A percentile compares a stretch with the other conserved stretches of the same genome.
These are phyloP conservation scores for Ophion costatus DNA, from an alignment of 2,888 invertebrate species.

Conservation along the genomic window DNA sequence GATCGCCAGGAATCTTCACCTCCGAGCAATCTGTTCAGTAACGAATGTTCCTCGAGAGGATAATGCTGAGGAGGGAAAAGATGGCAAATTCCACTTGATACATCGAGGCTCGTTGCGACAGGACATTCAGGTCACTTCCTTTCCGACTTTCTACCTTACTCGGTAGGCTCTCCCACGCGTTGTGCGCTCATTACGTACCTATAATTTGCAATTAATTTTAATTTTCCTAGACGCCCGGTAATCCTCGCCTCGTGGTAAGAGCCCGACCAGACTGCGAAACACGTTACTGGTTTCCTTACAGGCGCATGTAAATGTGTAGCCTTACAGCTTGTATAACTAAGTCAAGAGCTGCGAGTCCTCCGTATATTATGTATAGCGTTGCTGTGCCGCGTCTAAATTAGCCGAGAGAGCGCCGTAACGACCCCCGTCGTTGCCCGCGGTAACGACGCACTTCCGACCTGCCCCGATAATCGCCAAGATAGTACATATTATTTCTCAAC, in stretches of 20 bases:
- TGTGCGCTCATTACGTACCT: constrained; percentile 67
- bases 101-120: constrained; percentile 16
- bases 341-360: constrained; percentile 16
- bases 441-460: constrained; percentile 64
- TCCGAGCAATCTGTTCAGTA: no score
- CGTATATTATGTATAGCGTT: constrained; percentile 36
- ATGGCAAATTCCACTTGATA: neutral
- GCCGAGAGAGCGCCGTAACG: constrained; percentile 57
- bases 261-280: constrained; percentile 42
- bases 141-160: constrained; percentile 36
- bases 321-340: constrained; percentile 40
- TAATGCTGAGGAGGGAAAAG: neutral
- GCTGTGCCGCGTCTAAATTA: constrained; percentile 57
- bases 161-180: constrained; percentile 67
- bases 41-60: neutral
- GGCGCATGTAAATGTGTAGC: constrained; percentile 18
- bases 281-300: constrained; percentile 24
- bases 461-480: constrained; percentile 35
- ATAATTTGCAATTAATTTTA: constrained; percentile 71
- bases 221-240: constrained; percentile 58
- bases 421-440: constrained; percentile 59
- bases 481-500: constrained; percentile 17
- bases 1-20: constrained; percentile 23
- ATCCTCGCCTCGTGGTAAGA: constrained; percentile 56
- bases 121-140: constrained; percentile 20